phyloP scores from a whole-genome alignment of 2,888 invertebrate genomes.

The Drosophila paranaensis region DNA sequence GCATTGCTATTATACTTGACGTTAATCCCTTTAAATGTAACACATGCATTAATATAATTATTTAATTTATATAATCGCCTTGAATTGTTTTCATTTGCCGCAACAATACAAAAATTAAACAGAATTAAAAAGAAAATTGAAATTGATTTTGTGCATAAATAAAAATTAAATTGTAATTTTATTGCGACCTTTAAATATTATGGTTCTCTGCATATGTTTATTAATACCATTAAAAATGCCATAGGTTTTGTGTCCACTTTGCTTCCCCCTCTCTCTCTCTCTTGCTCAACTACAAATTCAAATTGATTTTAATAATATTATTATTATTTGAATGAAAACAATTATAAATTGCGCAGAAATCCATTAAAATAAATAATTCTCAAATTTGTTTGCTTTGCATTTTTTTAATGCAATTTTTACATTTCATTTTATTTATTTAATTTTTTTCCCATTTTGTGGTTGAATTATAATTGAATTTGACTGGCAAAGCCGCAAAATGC shows the following conservation, averaged over 20 bases:
- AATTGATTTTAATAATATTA: constrained; percentile 65
- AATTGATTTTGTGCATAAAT: not conserved
- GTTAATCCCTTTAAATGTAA: not conserved
- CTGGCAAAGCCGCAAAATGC: constrained; percentile 68
- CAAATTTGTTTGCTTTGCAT: constrained; percentile 37
- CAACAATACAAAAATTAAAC: constrained; percentile 9
- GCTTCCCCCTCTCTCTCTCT: constrained; percentile 9
- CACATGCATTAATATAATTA: not conserved
- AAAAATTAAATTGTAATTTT: not conserved
- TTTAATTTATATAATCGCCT: constrained; percentile 18
- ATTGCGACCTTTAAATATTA: constrained; percentile 10
- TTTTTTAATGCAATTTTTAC: not conserved
- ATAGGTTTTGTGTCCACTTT: constrained; percentile 48
- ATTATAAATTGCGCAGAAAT: constrained; percentile 49
- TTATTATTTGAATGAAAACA: constrained; percentile 55
- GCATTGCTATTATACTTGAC: no score
- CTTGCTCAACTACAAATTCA: constrained; percentile 26
- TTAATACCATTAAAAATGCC: constrained; percentile 23
- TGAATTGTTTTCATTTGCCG: not conserved
- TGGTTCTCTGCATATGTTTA: constrained; percentile 11
- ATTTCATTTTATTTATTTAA: not conserved
- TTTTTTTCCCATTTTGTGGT: constrained; percentile 16
- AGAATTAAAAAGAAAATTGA: not conserved
- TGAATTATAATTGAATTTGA: constrained; percentile 72
- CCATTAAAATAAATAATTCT: constrained; percentile 61